phyloP scores from a whole-genome alignment of 1,140 invertebrate species.

The Dreissena polymorpha region DNA sequence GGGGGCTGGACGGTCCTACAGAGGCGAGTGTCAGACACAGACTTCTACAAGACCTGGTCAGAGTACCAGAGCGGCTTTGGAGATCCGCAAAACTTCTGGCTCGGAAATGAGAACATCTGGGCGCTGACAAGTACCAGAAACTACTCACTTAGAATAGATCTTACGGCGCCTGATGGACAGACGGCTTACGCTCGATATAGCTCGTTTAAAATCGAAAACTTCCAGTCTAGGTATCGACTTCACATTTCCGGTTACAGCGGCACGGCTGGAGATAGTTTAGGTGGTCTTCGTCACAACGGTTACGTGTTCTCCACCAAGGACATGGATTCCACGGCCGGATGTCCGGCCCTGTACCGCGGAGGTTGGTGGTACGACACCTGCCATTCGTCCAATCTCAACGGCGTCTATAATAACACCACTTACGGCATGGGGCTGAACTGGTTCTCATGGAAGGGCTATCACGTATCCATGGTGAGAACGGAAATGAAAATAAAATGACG shows the following conservation, averaged over 20 bases:
- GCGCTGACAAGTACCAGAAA: background rate
- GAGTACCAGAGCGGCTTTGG: slow-evolving; percentile 97
- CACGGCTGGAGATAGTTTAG: slow-evolving; percentile 5
- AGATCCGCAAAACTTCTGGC: slow-evolving; percentile 85
- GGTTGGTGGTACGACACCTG: slow-evolving; percentile 41
- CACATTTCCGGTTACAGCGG: slow-evolving; percentile 21
- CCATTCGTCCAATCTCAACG: slow-evolving; percentile 23
- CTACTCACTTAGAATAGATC: slow-evolving; percentile 19
- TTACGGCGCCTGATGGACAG: background rate
- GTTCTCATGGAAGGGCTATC: background rate
- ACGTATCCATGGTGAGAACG: background rate
- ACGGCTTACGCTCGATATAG: slow-evolving; percentile 13
- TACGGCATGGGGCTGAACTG: slow-evolving; percentile 20
- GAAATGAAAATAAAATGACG: slow-evolving; percentile 26
- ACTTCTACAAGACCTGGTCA: slow-evolving; percentile 6
- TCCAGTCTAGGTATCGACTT: background rate
- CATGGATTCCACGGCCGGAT: slow-evolving; percentile 7
- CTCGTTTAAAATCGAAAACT: background rate
- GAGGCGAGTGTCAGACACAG: slow-evolving; percentile 9
- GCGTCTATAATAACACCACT: background rate
- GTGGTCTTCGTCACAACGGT: background rate
- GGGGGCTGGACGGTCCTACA: slow-evolving; percentile 36
- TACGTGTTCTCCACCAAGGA: slow-evolving; percentile 22
- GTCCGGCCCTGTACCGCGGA: slow-evolving; percentile 1
- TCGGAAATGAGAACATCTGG: slow-evolving; percentile 78